A percentile compares a stretch with the other conserved stretches of the same genome.
Conservation (phyloP, 2,113 vertebrate species). For the Polypterus bichir region DNA sequence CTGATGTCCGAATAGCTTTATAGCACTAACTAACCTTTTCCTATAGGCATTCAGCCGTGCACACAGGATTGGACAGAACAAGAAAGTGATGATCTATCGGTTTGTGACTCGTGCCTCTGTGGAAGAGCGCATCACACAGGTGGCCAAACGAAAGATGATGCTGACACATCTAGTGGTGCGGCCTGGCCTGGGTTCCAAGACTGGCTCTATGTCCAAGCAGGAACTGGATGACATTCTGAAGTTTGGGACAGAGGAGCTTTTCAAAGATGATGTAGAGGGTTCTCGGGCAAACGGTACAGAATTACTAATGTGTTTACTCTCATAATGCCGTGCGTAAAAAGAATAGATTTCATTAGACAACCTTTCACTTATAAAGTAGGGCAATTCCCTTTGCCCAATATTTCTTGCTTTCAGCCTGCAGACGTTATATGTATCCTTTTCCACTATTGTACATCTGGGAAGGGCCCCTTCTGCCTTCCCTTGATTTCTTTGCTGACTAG, state of each 20-base stretch:
- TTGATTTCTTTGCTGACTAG: neutral
- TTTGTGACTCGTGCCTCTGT: conserved; percentile 91
- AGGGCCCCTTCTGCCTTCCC: neutral
- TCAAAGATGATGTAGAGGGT: conserved; percentile 92
- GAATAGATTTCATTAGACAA: no score
- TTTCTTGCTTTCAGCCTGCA: no score
- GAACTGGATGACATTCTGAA: conserved; percentile 96
- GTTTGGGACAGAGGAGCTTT: conserved; percentile 93
- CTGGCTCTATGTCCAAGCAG: conserved; percentile 95
- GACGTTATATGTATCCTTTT: neutral
- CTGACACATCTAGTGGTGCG: conserved; percentile 91
- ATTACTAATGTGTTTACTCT: no score
- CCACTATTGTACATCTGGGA: neutral
- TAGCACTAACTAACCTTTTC: neutral
- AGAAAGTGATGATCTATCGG: conserved; percentile 97
- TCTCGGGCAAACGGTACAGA: conserved; percentile 33
- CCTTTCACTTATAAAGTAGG: no score
- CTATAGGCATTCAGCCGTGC: conserved; percentile 88
- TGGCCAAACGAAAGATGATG: conserved; percentile 99
- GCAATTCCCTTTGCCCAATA: no score
- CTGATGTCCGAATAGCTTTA: no score
- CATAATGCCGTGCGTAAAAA: no score
- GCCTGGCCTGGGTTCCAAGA: conserved; percentile 90
- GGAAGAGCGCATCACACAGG: conserved; percentile 94
- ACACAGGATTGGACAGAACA: conserved; percentile 92